Evolutionary conservation across 1,140 invertebrate species (phyloP).

Genomic region (Melipona quadrifasciata): DNA sequence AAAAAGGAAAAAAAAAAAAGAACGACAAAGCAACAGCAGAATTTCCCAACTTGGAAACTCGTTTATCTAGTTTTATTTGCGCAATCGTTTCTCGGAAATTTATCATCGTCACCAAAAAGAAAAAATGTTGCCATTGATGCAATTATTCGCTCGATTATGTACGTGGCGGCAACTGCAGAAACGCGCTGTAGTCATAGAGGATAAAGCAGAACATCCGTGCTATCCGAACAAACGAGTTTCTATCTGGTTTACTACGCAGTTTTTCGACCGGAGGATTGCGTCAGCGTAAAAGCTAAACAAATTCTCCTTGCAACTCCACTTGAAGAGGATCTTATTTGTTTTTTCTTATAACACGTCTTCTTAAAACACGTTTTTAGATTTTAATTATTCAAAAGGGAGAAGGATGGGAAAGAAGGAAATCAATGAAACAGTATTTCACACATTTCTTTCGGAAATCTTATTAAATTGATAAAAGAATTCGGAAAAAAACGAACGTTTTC

Average conservation of each 20-base stretch:
- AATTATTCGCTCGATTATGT: constrained; percentile 1
- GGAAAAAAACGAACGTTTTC: neutral
- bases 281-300: too few relatives aligned
- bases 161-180: neutral
- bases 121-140: neutral
- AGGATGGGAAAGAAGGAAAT: too few relatives aligned
- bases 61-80: constrained; percentile 16
- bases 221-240: constrained; percentile 16
- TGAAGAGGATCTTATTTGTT: too few relatives aligned
- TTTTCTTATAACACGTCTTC: too few relatives aligned
- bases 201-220: neutral
- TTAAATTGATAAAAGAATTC: too few relatives aligned
- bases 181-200: neutral
- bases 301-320: neutral
- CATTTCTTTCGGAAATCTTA: too few relatives aligned
- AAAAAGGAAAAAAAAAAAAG: too few relatives aligned
- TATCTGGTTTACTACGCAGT: neutral
- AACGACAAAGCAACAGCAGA: neutral
- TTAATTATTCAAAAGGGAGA: too few relatives aligned
- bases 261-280: neutral
- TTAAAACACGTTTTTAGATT: too few relatives aligned
- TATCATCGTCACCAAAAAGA: neutral
- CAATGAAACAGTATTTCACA: too few relatives aligned
- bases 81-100: neutral
- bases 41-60: neutral